Evolutionary conservation across 1,140 invertebrate species (phyloP).

Genomic region (Asbolus verrucosus): DNA sequence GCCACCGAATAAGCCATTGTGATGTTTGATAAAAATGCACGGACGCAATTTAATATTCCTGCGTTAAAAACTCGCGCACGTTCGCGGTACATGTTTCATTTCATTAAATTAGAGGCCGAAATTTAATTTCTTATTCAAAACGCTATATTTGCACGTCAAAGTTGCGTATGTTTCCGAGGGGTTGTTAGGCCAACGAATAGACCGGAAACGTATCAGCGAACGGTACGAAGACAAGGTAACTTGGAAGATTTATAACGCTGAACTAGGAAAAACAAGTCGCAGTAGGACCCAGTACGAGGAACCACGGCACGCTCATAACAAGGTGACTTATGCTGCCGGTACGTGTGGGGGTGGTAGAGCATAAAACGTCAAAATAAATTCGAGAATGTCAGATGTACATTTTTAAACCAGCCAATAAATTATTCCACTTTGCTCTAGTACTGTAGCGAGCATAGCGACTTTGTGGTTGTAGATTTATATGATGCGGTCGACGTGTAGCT

Average conservation of each 20-base stretch:
- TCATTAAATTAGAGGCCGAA: background rate
- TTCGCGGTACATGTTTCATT: background rate
- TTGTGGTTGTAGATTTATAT: slow-evolving; percentile 40
- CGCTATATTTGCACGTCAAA: background rate
- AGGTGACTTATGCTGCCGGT: slow-evolving; percentile 24
- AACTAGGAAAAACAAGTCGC: slow-evolving; percentile 33
- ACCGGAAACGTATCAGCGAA: slow-evolving; percentile 10
- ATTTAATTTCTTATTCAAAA: slow-evolving; percentile 2
- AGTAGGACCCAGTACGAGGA: slow-evolving; percentile 23
- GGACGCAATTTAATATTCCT: no score
- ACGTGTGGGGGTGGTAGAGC: slow-evolving; percentile 32
- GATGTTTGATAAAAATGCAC: no score
- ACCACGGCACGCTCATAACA: slow-evolving; percentile 31
- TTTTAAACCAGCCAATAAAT: slow-evolving; percentile 43
- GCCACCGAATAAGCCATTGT: no score
- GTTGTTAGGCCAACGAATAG: slow-evolving; percentile 19
- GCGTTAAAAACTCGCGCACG: no score
- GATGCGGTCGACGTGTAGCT: slow-evolving; percentile 1
- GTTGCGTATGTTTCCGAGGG: slow-evolving; percentile 1
- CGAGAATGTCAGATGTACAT: slow-evolving; percentile 44
- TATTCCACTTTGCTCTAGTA: slow-evolving; percentile 42
- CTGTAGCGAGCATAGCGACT: slow-evolving; percentile 25
- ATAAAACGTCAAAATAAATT: slow-evolving; percentile 48
- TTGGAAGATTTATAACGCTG: slow-evolving; percentile 27
- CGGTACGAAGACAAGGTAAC: slow-evolving; percentile 36